Conservation (phyloP, 1,140 invertebrate genomes). For the Camponotus vicinus region DNA sequence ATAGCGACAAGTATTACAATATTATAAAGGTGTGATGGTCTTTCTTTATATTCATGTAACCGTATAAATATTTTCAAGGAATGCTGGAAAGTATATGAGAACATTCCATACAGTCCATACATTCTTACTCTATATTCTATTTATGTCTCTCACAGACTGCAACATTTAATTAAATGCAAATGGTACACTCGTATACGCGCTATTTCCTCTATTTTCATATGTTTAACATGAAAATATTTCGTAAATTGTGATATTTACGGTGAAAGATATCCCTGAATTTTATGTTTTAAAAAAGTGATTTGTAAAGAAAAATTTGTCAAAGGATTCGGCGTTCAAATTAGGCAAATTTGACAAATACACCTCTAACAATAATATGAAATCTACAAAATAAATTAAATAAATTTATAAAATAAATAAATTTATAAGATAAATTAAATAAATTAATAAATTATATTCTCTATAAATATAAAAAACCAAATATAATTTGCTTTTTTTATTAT, state of each 20-base stretch:
- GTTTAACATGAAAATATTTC: not conserved
- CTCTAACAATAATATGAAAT: not conserved
- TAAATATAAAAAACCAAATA: not conserved
- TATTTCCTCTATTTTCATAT: not conserved
- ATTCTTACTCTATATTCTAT: not conserved
- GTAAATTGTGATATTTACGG: not conserved
- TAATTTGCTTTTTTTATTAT: not conserved
- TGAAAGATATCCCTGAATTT: not conserved
- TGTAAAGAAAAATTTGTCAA: not conserved
- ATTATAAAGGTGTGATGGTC: not conserved
- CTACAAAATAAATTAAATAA: no score
- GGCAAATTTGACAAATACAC: not conserved
- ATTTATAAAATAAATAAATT: no score
- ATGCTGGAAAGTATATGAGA: not conserved
- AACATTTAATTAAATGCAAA: slow-evolving; percentile 49
- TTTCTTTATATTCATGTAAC: not conserved
- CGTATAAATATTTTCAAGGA: not conserved
- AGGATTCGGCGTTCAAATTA: not conserved
- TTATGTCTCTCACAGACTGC: not conserved
- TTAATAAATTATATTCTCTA: not conserved
- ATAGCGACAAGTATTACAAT: not conserved
- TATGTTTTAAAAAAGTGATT: not conserved
- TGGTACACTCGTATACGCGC: not conserved
- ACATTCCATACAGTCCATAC: not conserved
- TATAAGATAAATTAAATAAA: no score